Evolutionary conservation across 2,797 vertebrate genomes (phyloP).

Genomic region (Catharus ustulatus): DNA sequence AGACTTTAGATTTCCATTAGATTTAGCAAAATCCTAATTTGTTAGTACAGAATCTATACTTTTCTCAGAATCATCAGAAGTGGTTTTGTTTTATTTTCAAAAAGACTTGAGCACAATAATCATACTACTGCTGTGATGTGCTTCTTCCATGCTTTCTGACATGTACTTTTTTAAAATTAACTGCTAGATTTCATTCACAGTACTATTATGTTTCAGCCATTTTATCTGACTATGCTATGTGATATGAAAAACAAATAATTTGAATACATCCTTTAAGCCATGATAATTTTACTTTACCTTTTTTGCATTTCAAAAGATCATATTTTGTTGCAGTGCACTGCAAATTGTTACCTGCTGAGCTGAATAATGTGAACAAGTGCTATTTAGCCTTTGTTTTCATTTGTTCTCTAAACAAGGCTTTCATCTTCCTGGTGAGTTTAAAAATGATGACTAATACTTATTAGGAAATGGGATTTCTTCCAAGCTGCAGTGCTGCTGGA

Average conservation of each 20-base stretch:
- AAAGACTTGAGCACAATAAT: not conserved
- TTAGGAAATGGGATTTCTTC: not conserved
- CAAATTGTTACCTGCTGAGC: not conserved
- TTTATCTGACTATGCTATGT: not conserved
- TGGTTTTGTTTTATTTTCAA: not conserved
- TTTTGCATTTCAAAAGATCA: not conserved
- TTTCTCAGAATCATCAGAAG: not conserved
- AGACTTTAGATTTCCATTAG: not conserved
- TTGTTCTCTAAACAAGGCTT: not conserved
- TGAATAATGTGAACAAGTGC: not conserved
- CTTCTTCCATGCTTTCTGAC: not conserved
- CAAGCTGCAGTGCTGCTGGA: not conserved
- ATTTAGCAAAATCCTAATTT: not conserved
- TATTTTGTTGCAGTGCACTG: not conserved
- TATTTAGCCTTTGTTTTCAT: conserved; percentile 5
- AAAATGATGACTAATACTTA: not conserved
- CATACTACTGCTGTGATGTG: not conserved
- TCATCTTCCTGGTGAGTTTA: not conserved
- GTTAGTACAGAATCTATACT: not conserved
- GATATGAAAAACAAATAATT: not conserved
- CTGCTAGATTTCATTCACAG: not conserved
- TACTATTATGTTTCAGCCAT: not conserved
- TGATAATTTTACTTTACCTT: not conserved
- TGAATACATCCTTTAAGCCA: not conserved
- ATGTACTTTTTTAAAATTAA: not conserved